Percentiles rank a stretch among this genome's conserved stretches.
These are phyloP conservation scores for Syncerus caffer DNA, from an alignment of 2,797 vertebrate species.

Conservation along the genomic window DNA sequence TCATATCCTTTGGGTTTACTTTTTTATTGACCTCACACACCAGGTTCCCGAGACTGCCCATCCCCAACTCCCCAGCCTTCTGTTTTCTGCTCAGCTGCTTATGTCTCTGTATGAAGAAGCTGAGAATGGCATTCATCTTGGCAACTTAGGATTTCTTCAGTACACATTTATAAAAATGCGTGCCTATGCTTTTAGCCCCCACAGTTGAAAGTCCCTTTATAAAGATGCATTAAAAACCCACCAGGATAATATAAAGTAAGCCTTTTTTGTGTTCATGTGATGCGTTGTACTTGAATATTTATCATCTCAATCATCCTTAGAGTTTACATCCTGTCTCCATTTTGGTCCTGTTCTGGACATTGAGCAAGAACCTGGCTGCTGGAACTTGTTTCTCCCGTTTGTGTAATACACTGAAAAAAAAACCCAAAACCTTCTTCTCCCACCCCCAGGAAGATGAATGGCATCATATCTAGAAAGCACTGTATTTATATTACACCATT, in stretches of 20 bases:
- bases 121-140: not conserved
- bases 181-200: not conserved
- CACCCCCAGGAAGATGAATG: not conserved
- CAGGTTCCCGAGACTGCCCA: not conserved
- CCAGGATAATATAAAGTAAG: not conserved
- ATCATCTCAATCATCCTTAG: not conserved
- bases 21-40: conserved; percentile 10
- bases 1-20: conserved; percentile 39
- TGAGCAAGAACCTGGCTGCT: not conserved
- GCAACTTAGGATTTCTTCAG: not conserved
- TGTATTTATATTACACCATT: not conserved
- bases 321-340: not conserved
- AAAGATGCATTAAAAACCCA: not conserved
- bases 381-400: not conserved
- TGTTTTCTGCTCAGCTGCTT: not conserved
- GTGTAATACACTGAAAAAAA: not conserved
- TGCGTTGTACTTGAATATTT: fast-evolving
- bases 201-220: conserved; percentile 15
- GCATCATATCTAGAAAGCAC: not conserved
- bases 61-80: not conserved
- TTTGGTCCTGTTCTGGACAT: not conserved
- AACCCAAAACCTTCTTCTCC: not conserved
- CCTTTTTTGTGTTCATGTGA: not conserved
- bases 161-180: not conserved
- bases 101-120: conserved; percentile 8